Evolutionary conservation across 2,888 invertebrate genomes (phyloP), one percentile per base, ranked within the genome.

Genomic region (Polylopha cassiicola): DNA sequence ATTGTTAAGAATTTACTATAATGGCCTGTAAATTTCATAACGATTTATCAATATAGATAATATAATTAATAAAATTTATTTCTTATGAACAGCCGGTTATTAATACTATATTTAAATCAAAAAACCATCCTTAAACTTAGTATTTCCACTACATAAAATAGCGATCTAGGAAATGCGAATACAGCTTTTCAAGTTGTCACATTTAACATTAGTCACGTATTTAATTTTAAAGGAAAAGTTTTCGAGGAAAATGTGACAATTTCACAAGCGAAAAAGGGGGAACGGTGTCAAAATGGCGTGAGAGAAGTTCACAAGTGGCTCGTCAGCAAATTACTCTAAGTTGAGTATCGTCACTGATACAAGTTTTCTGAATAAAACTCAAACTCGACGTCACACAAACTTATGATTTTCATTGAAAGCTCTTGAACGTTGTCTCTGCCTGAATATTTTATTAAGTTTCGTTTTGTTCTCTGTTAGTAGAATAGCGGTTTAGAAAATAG

Each of bases 331-430:
- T 78, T 77, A 77, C 67, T 67, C 65, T 62, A 26, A 66, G 65
- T 69, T 61, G 58, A 61, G 60, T 64, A 64, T 56, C 55, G 58
- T 61, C 62, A 59, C 52, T 55, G 66, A 71, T 59, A 55, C 60
- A 68, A 72, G 61, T 73, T 71, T 51, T 52, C 41, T 51, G 54
- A 61, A 55, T 61, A 59, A 62, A 61, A 61, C 59, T 61, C 50
- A 74, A n/a, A 73, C 65, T 74, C 72, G 55, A 47, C 45, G 45
- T 51, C 65, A 72, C 71, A 73, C 68, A 71, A 77, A 76, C 71
- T 79, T 74, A 70, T 70, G 67, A 73, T 73, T 75, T 74, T 71
- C 71, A 78, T 76, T 74, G 72, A 70, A 73, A 69, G 70, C 56
- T 63, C 24, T 41, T 8, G 18, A 16, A 30, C n/a, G 21, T 26